Conservation (phyloP, 2,888 invertebrate species). For the Polyommatus icarus region DNA sequence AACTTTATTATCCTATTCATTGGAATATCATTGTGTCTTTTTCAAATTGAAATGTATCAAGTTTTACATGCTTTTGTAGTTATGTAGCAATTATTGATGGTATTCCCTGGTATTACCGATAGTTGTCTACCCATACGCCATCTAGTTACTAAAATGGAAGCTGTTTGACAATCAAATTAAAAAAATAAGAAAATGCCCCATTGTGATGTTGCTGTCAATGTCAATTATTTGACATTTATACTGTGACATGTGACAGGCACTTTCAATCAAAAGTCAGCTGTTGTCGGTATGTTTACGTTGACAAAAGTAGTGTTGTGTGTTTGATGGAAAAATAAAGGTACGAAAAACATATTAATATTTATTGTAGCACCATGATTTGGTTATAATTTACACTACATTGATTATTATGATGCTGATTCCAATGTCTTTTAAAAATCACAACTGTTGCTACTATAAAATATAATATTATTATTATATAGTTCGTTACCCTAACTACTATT, state of each 20-base stretch:
- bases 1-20: too few relatives aligned
- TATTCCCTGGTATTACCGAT: too few relatives aligned
- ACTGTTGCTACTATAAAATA: neutral
- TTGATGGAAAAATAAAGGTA: neutral
- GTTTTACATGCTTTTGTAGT: too few relatives aligned
- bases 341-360: neutral
- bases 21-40: too few relatives aligned
- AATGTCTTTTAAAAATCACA: neutral
- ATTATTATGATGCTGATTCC: neutral
- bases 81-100: too few relatives aligned
- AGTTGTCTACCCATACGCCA: too few relatives aligned
- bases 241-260: neutral
- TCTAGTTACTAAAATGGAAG: too few relatives aligned
- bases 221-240: neutral
- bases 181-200: too few relatives aligned
- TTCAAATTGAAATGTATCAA: too few relatives aligned
- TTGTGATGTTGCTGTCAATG: neutral
- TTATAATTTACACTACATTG: neutral
- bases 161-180: too few relatives aligned
- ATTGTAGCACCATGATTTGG: neutral
- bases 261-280: neutral
- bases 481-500: too few relatives aligned
- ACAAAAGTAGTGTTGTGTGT: slow-evolving; percentile 16
- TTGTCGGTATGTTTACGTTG: neutral
- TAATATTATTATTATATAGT: neutral